Evolutionary conservation across 2,797 vertebrate genomes (phyloP).

Genomic region (Eulemur mongoz): DNA sequence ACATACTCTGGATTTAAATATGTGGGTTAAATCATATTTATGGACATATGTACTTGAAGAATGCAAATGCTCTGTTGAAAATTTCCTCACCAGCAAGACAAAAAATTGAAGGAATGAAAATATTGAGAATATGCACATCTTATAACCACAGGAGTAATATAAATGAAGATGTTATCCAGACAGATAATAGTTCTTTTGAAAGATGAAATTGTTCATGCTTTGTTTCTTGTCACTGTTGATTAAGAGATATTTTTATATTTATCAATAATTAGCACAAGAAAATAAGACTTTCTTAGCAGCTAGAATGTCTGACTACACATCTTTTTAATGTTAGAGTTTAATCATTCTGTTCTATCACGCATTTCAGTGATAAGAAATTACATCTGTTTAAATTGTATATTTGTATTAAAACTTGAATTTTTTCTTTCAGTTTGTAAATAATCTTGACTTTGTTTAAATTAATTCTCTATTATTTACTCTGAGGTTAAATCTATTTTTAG

Average conservation of each 20-base stretch:
- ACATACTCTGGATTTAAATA: conserved; percentile 53
- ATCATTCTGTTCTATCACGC: background rate
- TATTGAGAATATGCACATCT: background rate
- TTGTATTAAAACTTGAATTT: conserved; percentile 36
- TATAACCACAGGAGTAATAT: background rate
- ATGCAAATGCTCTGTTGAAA: conserved; percentile 43
- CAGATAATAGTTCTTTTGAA: conserved; percentile 21
- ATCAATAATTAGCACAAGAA: conserved; percentile 51
- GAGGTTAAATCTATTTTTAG: background rate
- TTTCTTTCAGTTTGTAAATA: background rate
- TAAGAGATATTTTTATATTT: conserved; percentile 43
- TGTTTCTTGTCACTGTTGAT: conserved; percentile 49
- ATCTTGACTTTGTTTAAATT: background rate
- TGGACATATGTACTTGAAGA: conserved; percentile 18
- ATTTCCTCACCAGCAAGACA: conserved; percentile 26
- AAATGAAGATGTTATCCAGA: conserved; percentile 43
- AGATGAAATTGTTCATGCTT: conserved; percentile 36
- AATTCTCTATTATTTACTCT: background rate
- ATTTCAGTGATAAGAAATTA: conserved; percentile 23
- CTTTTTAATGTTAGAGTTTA: conserved; percentile 36
- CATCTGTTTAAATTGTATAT: conserved; percentile 27
- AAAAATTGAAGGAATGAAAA: conserved; percentile 19
- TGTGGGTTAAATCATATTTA: conserved; percentile 54
- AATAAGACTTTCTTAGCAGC: conserved; percentile 39
- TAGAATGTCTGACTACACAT: background rate